Evolutionary conservation across 2,113 vertebrate genomes (phyloP), one percentile per base, ranked within the genome.

Genomic region (Vicugna pacos): DNA sequence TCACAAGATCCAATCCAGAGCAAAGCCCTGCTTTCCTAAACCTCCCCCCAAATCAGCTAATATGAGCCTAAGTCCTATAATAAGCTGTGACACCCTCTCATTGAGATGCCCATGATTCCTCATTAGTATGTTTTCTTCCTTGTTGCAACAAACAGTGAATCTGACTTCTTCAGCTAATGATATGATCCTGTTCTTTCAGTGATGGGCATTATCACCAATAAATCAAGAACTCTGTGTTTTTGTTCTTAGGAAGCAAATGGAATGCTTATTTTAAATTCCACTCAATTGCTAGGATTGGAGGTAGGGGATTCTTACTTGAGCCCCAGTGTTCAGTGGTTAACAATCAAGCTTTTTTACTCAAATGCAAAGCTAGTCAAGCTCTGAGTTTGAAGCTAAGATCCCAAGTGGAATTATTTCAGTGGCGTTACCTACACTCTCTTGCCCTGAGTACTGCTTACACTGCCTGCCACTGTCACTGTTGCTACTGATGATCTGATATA

Each of bases 181-280:
- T 67, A 58, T 22, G 12, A 75, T 72, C 15, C 19, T 75, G 24
- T 9, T 79, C 73, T 70, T 79, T 75, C 60, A 14, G 5, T 20
- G 5, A 26, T 56, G 48, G 46, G 19, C 19, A 75, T 92, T 73
- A 82, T n/a, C 60, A 73, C 30, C 50, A 75, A 32, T 58, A 88
- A 88, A 75, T 72, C 50, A 1, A 50, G 75, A 95, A 82, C 32
- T 92, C 67, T 58, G 1, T 50, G 30, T 82, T 92, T 95, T 82
- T 20, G 50, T 87, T 92, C 26, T 67, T 75, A 88, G 20, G 77
- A 86, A 65, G 50, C 19, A 67, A 86, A 81, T 8, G 8, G 46
- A 82, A 87, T 65, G 46, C 16, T 82, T 72, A 30, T 54, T 56
- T 14, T 77, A 79, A 54, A 81, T 81, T 87, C 38, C 35, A 32